Base-by-base conservation (phyloP, 1,140 invertebrate genomes). In the Belonocnema kinseyi region DNA sequence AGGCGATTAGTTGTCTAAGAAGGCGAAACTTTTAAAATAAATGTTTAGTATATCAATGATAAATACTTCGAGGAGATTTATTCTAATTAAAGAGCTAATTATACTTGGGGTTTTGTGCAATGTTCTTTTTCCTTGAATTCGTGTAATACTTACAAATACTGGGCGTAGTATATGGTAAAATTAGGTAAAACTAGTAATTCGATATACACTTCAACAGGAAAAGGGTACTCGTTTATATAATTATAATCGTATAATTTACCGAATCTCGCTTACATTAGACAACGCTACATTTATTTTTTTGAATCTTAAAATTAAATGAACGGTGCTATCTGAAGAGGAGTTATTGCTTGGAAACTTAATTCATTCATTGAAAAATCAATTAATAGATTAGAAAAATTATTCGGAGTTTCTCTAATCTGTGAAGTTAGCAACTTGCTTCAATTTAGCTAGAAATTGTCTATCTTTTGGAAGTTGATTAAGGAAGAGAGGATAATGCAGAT, bases 71-170 rank as follows among this genome's bases (percentile, higher is more conserved):
- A 61, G 56, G 21, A 61, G 56, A 61, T 61, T 58, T 12, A 61
- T 33, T 61, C 8, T n/a, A 54, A 56, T 33, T 33, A 33, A 33
- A 2, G 26, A 33, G 5, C 5, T 33, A 33, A 33, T 33, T 33
- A 33, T 33, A 4, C 26, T 66, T 21, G 26, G 33, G 13, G 14
- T 33, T 26, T 66, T 66, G 21, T 33, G 21, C 21, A 66, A 33
- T 66, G 58, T 26, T 66, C 58, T 33, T 66, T 66, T 66, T 40
- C 26, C 8, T 21, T 8, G 56, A 58, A 58, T 19, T 40, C 58
- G 21, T 13, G 58, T 66, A 66, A 66, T 66, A 54, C 85, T 89
- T 89, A 88, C 73, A 88, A 89, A 89, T 89, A 89, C 86, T 88
- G 85, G 87, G 85, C 84, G 73, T 87, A 84, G 82, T 88, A 85